Evolutionary conservation across 2,797 vertebrate genomes (phyloP).

Genomic region (Argentina silus): DNA sequence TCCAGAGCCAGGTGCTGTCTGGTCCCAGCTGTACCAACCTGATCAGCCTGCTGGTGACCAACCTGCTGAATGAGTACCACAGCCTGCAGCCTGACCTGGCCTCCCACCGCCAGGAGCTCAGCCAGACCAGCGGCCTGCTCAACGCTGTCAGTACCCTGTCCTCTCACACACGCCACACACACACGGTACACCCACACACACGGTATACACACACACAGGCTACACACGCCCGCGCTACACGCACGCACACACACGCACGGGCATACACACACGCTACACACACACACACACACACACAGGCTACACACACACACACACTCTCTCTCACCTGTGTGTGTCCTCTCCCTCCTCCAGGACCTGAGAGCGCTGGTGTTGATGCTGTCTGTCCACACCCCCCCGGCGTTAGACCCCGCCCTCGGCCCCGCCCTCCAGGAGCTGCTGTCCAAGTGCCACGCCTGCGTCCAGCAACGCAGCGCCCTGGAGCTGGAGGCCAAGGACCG

Average conservation of each 20-base stretch:
- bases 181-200: neutral
- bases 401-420: slow-evolving; percentile 88
- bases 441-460: slow-evolving; percentile 86
- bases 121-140: slow-evolving; percentile 92
- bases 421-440: slow-evolving; percentile 94
- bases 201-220: too few species aligned
- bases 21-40: slow-evolving; percentile 93
- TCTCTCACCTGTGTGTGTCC: neutral
- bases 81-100: slow-evolving; percentile 90
- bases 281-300: neutral
- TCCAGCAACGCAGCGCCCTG: slow-evolving; percentile 89
- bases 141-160: slow-evolving; percentile 84
- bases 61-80: slow-evolving; percentile 94
- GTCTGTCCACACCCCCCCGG: slow-evolving; percentile 91
- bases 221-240: too few species aligned
- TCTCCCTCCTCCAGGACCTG: slow-evolving; percentile 81
- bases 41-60: slow-evolving; percentile 90
- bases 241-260: neutral
- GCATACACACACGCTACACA: neutral
- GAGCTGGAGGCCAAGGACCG: slow-evolving; percentile 94
- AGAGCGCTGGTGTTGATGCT: slow-evolving; percentile 91
- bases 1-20: slow-evolving; percentile 94
- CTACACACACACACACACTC: neutral
- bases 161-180: neutral
- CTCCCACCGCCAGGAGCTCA: slow-evolving; percentile 88